phyloP scores from a whole-genome alignment of 2,113 vertebrate genomes.

The Perca schrenkii region DNA sequence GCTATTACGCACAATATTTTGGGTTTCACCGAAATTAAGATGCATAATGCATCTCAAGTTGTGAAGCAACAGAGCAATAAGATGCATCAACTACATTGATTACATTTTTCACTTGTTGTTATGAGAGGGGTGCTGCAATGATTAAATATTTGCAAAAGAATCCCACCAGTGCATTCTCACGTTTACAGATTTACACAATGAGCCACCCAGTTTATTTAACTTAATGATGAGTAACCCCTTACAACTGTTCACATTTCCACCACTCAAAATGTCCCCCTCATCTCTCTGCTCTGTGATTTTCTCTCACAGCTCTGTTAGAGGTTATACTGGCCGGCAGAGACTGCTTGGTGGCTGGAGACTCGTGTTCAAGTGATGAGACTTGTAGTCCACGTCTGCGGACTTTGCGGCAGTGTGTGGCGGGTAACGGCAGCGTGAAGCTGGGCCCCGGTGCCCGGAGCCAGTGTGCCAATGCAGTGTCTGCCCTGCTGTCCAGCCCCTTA shows the following conservation, averaged over 20 bases:
- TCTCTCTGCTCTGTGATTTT: slow-evolving; percentile 17
- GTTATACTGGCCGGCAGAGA: slow-evolving; percentile 84
- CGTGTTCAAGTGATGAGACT: slow-evolving; percentile 89
- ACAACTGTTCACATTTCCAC: neutral
- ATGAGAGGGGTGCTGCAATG: neutral
- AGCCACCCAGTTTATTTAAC: neutral
- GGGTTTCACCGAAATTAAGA: neutral
- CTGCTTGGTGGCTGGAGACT: slow-evolving; percentile 91
- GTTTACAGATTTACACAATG: neutral
- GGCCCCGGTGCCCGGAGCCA: slow-evolving; percentile 91
- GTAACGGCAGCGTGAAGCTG: slow-evolving; percentile 91
- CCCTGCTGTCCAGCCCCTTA: slow-evolving; percentile 91
- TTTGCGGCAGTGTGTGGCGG: slow-evolving; percentile 92
- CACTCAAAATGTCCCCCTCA: neutral
- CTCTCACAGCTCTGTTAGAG: slow-evolving; percentile 77
- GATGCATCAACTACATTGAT: neutral
- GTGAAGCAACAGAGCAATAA: neutral
- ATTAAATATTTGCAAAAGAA: neutral
- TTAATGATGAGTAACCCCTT: neutral
- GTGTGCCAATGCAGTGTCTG: slow-evolving; percentile 90
- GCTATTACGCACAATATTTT: neutral
- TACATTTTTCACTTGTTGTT: neutral
- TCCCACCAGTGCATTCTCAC: neutral
- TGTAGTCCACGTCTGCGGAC: slow-evolving; percentile 93
- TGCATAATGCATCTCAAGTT: slow-evolving; percentile 2